Percentiles rank a stretch among this genome's conserved stretches.
Conservation (phyloP, 2,797 vertebrate genomes). For the Thamnophis elegans region DNA sequence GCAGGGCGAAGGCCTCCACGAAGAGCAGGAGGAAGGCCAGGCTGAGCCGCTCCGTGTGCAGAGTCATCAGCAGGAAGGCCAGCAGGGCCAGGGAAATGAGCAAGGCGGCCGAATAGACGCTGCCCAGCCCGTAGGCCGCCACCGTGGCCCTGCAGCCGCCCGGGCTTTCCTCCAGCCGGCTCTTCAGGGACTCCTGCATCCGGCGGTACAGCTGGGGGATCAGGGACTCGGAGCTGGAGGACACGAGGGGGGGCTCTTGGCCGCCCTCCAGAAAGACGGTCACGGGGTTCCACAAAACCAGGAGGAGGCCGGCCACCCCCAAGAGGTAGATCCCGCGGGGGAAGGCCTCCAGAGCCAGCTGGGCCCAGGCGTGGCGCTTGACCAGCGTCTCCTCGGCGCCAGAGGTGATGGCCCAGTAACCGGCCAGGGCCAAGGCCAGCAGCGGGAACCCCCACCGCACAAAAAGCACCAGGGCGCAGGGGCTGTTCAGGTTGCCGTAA, state of each 20-base stretch:
- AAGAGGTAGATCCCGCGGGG: slow-evolving; percentile 80
- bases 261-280: slow-evolving; percentile 83
- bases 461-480: slow-evolving; percentile 76
- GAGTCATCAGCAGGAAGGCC: slow-evolving; percentile 82
- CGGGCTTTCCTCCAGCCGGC: slow-evolving; percentile 59
- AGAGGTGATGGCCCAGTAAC: slow-evolving; percentile 89
- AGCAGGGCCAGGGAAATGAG: slow-evolving; percentile 82
- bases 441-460: slow-evolving; percentile 88
- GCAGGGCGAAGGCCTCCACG: slow-evolving; percentile 83
- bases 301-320: slow-evolving; percentile 74
- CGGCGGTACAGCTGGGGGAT: slow-evolving; percentile 96
- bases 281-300: slow-evolving; percentile 86
- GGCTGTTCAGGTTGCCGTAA: slow-evolving; percentile 91
- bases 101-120: slow-evolving; percentile 92
- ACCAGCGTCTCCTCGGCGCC: slow-evolving; percentile 84
- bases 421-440: slow-evolving; percentile 78
- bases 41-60: slow-evolving; percentile 89
- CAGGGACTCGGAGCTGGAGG: slow-evolving; percentile 84
- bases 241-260: slow-evolving; percentile 74
- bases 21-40: slow-evolving; percentile 91
- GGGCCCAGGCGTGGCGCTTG: slow-evolving; percentile 81
- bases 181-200: slow-evolving; percentile 87
- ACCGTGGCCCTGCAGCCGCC: slow-evolving; percentile 70
- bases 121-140: slow-evolving; percentile 89
- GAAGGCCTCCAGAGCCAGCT: slow-evolving; percentile 78